These are phyloP conservation scores for Ganaspis sp. DNA, from an alignment of 1,140 invertebrate species.

Conservation along the genomic window DNA sequence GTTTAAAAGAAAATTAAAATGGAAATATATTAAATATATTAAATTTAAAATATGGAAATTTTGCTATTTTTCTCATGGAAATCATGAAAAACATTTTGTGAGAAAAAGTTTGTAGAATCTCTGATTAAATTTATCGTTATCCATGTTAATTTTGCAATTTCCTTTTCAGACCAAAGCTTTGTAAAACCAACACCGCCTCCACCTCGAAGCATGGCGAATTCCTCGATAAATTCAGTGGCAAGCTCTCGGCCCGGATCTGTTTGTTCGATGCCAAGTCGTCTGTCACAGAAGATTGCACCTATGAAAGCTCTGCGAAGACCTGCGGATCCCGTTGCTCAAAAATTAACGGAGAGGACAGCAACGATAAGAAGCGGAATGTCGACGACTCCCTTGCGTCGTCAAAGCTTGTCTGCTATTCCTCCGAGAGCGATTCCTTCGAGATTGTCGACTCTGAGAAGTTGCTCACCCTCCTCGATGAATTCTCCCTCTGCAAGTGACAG, in stretches of 20 bases:
- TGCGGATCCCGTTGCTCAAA: neutral
- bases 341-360: neutral
- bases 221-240: neutral
- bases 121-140: no score
- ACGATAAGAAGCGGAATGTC: neutral
- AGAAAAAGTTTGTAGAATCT: no score
- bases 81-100: no score
- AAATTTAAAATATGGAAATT: no score
- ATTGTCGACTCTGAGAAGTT: neutral
- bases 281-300: neutral
- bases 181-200: constrained; percentile 20
- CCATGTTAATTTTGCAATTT: no score
- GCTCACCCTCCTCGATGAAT: neutral
- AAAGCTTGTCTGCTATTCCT: neutral
- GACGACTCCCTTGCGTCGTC: neutral
- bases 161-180: constrained; percentile 27
- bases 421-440: neutral
- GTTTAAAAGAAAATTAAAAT: no score
- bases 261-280: constrained; percentile 21
- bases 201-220: neutral
- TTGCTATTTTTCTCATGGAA: no score
- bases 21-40: no score
- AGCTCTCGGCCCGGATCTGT: constrained; percentile 25
- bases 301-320: neutral
- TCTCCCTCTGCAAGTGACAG: neutral